phyloP scores from a whole-genome alignment of 2,797 vertebrate species.

The Potorous gilbertii region DNA sequence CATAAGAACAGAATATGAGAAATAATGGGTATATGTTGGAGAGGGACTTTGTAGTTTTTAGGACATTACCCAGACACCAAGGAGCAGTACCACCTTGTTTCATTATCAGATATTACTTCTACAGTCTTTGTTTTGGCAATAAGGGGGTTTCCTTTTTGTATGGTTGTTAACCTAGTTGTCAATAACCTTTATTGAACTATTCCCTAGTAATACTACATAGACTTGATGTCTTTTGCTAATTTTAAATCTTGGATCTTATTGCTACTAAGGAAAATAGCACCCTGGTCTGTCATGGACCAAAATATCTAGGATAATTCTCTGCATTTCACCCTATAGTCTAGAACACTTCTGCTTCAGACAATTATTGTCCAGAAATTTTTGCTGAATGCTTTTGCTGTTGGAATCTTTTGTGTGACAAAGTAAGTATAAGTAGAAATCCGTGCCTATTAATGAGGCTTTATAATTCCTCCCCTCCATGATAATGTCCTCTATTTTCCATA shows the following conservation, averaged over 20 bases:
- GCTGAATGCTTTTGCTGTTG: not conserved
- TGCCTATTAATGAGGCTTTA: constrained; percentile 34
- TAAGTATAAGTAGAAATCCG: constrained; percentile 49
- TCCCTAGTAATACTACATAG: too few species aligned
- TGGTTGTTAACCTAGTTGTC: too few species aligned
- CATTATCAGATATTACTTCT: not conserved
- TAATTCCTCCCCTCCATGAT: not conserved
- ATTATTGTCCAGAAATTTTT: not conserved
- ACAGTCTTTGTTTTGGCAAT: too few species aligned
- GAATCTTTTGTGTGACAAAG: not conserved
- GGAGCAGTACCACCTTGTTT: not conserved
- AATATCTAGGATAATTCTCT: not conserved
- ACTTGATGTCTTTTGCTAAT: not conserved
- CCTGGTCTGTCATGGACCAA: constrained; percentile 8
- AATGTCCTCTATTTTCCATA: constrained; percentile 37
- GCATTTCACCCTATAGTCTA: not conserved
- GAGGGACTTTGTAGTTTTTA: not conserved
- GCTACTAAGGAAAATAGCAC: not conserved
- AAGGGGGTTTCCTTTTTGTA: too few species aligned
- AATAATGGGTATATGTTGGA: not conserved
- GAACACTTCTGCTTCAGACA: not conserved
- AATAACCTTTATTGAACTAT: too few species aligned
- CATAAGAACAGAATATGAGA: not conserved
- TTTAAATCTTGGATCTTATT: constrained; percentile 44
- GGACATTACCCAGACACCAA: not conserved